phyloP scores from a whole-genome alignment of 2,888 invertebrate genomes.

The Drosophila neonasuta region DNA sequence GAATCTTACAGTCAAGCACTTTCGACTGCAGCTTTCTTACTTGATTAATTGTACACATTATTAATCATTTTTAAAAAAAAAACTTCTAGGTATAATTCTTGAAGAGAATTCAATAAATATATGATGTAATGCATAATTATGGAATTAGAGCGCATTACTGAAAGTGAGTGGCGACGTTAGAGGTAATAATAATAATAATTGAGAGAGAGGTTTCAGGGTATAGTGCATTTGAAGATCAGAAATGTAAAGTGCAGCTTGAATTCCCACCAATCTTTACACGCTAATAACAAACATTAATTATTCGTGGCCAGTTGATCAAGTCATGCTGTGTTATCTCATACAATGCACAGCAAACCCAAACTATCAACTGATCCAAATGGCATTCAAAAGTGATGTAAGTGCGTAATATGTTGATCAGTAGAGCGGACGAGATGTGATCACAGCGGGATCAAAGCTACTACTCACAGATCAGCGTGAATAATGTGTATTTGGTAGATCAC shows the following conservation, averaged over 20 bases:
- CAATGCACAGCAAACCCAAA: constrained; percentile 12
- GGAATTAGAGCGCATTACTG: no score
- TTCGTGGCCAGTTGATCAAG: constrained; percentile 22
- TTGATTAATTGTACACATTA: no score
- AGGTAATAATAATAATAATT: background rate
- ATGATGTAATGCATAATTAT: no score
- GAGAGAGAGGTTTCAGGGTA: background rate
- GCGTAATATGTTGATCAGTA: constrained; percentile 36
- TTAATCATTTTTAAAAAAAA: no score
- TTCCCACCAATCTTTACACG: background rate
- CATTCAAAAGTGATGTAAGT: constrained; percentile 40
- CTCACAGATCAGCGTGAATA: constrained; percentile 22
- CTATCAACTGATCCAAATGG: constrained; percentile 29
- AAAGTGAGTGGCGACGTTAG: no score
- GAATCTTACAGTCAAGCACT: no score
- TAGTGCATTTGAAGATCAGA: background rate
- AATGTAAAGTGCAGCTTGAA: background rate
- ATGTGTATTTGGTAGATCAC: constrained; percentile 11
- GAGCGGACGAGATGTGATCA: constrained; percentile 29
- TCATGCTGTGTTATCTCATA: constrained; percentile 29
- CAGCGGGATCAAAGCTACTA: constrained; percentile 42
- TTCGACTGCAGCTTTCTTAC: no score
- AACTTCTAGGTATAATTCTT: no score
- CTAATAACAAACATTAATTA: constrained; percentile 12
- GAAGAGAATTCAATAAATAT: no score